These are phyloP conservation scores for Pemphigus obesinymphae DNA, from an alignment of 1,140 invertebrate species.

Conservation along the genomic window DNA sequence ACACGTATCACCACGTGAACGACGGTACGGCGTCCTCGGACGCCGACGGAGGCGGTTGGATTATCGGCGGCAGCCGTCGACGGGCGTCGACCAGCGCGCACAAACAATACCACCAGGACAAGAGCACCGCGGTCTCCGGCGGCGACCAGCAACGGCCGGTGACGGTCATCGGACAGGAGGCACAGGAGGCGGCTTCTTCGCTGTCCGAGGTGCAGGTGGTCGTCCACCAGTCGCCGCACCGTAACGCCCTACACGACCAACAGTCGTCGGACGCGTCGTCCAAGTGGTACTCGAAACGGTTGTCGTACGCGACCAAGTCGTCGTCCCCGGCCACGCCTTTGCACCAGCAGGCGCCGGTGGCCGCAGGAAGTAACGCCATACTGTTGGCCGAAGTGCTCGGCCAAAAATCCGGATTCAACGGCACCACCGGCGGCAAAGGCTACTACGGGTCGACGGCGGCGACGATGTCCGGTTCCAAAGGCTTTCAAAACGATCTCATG, in stretches of 20 bases:
- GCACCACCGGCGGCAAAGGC: slow-evolving; percentile 43
- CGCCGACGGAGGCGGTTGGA: neutral
- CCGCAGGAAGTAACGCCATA: neutral
- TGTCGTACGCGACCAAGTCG: slow-evolving; percentile 7
- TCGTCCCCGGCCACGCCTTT: neutral
- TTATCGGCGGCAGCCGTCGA: neutral
- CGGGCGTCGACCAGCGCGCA: neutral
- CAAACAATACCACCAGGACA: neutral
- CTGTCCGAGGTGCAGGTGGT: slow-evolving; percentile 15
- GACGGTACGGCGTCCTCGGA: neutral
- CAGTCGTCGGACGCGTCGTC: neutral
- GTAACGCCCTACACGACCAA: neutral
- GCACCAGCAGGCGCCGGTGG: neutral
- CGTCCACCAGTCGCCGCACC: neutral
- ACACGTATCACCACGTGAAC: neutral
- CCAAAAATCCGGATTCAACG: slow-evolving; percentile 59
- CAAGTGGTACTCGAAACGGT: slow-evolving; percentile 8
- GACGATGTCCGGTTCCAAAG: slow-evolving; percentile 52
- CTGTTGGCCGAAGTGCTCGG: slow-evolving; percentile 63
- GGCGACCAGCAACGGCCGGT: neutral
- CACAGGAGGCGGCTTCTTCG: neutral
- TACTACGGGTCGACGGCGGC: slow-evolving; percentile 17
- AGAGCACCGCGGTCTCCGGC: too few species aligned
- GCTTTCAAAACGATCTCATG: slow-evolving; percentile 65
- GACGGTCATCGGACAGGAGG: neutral